Percentiles rank a stretch among this genome's conserved stretches.
These are phyloP conservation scores for Acrocephalus scirpaceus DNA, from an alignment of 2,797 vertebrate species.

Conservation along the genomic window DNA sequence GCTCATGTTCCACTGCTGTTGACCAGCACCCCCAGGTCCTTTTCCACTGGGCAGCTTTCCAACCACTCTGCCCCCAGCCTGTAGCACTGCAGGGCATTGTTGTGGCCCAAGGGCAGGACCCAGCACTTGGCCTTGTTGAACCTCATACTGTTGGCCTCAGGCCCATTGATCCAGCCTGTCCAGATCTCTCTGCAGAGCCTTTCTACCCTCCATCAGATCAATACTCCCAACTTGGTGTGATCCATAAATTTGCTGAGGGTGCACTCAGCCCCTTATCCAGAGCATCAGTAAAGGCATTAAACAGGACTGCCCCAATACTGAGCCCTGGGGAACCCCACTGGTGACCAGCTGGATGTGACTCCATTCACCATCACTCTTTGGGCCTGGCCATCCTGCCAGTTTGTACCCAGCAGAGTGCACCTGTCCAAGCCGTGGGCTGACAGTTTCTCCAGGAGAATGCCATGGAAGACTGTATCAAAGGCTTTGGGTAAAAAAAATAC, in stretches of 20 bases:
- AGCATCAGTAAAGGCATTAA: background rate
- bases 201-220: background rate
- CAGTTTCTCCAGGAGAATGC: background rate
- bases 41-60: background rate
- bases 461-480: background rate
- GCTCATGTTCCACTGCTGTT: background rate
- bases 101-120: background rate
- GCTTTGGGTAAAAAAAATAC: background rate
- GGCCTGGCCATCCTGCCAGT: background rate
- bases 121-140: background rate
- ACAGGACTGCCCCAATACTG: background rate
- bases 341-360: background rate
- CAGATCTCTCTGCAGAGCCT: background rate
- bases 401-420: background rate
- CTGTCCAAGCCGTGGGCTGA: background rate
- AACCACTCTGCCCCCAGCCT: background rate
- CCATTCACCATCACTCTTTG: background rate
- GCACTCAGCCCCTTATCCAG: background rate
- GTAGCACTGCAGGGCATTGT: accelerated
- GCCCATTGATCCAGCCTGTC: accelerated
- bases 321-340: background rate
- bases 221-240: background rate
- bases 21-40: accelerated
- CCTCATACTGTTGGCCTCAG: background rate
- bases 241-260: background rate